These are phyloP conservation scores for Mongoloraphidia duomilia DNA, from an alignment of 2,888 invertebrate genomes.

Conservation along the genomic window DNA sequence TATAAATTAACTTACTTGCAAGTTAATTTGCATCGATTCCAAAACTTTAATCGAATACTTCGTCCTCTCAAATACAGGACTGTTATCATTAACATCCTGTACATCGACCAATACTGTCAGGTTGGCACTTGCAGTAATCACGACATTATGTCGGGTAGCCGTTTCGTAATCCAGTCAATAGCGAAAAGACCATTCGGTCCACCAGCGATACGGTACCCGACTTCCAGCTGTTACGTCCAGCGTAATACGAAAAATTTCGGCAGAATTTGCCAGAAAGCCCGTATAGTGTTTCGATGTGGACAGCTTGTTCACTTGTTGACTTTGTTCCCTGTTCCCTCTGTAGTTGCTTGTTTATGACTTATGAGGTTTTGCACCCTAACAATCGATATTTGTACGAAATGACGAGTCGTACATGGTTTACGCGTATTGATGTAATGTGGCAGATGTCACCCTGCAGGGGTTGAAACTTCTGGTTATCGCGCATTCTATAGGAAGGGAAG, in stretches of 20 bases:
- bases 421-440: no score
- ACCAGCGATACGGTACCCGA: conserved; percentile 57
- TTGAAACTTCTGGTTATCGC: no score
- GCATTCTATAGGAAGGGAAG: no score
- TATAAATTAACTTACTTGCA: conserved; percentile 49
- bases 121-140: conserved; percentile 75
- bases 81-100: conserved; percentile 88
- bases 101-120: conserved; percentile 79
- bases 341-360: no score
- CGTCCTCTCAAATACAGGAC: conserved; percentile 76
- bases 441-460: no score
- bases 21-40: conserved; percentile 70
- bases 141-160: conserved; percentile 68
- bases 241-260: conserved; percentile 31
- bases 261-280: no score
- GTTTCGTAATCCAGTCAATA: conserved; percentile 83
- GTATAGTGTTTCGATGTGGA: no score
- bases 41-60: conserved; percentile 69
- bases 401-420: no score
- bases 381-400: no score
- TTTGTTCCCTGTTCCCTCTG: no score
- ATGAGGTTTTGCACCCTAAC: no score
- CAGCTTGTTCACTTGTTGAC: no score
- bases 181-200: conserved; percentile 44
- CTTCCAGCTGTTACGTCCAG: conserved; percentile 64